Base-by-base conservation (phyloP, 2,113 vertebrate genomes). In the Pangasianodon gigas region DNA sequence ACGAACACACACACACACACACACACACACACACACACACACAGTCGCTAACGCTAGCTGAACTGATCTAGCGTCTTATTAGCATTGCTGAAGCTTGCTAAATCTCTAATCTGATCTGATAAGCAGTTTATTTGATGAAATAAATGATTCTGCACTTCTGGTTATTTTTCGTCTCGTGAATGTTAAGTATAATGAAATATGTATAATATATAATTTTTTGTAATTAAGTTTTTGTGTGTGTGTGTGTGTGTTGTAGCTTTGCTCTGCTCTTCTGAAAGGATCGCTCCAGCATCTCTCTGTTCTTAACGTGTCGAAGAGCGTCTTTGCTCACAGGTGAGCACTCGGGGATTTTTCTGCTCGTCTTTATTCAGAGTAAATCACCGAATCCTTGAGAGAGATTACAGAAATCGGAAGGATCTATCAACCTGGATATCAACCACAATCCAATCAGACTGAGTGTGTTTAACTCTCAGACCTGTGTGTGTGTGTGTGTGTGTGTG, bases 181-280 rank as follows among this genome's bases (percentile, higher is more conserved):
- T 21, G 58, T 60, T 24, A 60, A 62, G 8, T 52, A 11, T 52
- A 52, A 10, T 52, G 7, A 6, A 52, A 11, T 52, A 52, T 52
- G 7, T 52, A 11, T 52, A 52, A 52, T 10, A 52, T 52, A 52
- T 52, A 37, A 37, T 8, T 52, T 52, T 52, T 52, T 52, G 51
- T 52, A 52, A 52, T 11, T 10, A 11, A 52, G 46, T 11, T 51
- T 1, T 8, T 52, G 44, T 54, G 69, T 83, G 26, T 80, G 37
- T 87, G 26, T 67, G 32, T 89, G 52, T 91, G 29, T 90, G 67
- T 89, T 52, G 71, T 91, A 98, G 97, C 95, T 98, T 62, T 97
- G 96, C 91, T 94, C 95, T 71, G 97, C 97, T 18, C 96, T 98
- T 6, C 96, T 97, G 86, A 96, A 96, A 58, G 97, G 97, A 19